Conservation (phyloP, 2,888 invertebrate genomes). For the Ctenicera cuprea region DNA sequence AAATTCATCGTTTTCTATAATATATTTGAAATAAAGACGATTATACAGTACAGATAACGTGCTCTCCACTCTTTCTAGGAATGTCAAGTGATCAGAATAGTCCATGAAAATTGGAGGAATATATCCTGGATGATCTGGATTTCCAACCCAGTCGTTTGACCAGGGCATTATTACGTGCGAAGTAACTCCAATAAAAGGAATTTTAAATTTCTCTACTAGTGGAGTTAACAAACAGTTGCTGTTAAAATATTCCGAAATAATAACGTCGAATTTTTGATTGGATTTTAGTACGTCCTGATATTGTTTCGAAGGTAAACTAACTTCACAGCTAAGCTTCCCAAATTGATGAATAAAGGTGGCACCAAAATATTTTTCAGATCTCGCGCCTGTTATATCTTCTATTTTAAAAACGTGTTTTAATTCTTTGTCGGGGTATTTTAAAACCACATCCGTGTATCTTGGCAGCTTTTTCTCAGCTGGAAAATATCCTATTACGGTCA, state of each 20-base stretch:
- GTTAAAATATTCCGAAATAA: constrained; percentile 83
- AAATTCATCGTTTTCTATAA: constrained; percentile 44
- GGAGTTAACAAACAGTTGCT: constrained; percentile 80
- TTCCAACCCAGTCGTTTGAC: constrained; percentile 71
- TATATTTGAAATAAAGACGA: constrained; percentile 24
- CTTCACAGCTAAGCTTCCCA: constrained; percentile 44
- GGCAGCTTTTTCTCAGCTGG: constrained; percentile 72
- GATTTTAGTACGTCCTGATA: constrained; percentile 37
- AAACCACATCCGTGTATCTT: constrained; percentile 78
- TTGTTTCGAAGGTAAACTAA: constrained; percentile 59
- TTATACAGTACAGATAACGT: constrained; percentile 47
- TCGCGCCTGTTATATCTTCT: constrained; percentile 3
- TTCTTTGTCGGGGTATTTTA: constrained; percentile 62
- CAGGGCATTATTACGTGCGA: constrained; percentile 73
- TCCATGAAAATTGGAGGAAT: constrained; percentile 72
- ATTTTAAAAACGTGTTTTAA: constrained; percentile 2
- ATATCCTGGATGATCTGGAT: constrained; percentile 72
- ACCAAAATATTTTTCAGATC: constrained; percentile 13
- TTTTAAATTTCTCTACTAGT: constrained; percentile 77
- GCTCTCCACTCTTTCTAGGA: constrained; percentile 60
- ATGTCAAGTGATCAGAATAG: constrained; percentile 58
- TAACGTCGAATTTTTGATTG: constrained; percentile 77
- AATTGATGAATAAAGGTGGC: constrained; percentile 30
- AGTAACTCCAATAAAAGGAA: constrained; percentile 74
- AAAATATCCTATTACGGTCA: constrained; percentile 82